Conservation (phyloP, 1,140 invertebrate species). For the Mamestra configurata region DNA sequence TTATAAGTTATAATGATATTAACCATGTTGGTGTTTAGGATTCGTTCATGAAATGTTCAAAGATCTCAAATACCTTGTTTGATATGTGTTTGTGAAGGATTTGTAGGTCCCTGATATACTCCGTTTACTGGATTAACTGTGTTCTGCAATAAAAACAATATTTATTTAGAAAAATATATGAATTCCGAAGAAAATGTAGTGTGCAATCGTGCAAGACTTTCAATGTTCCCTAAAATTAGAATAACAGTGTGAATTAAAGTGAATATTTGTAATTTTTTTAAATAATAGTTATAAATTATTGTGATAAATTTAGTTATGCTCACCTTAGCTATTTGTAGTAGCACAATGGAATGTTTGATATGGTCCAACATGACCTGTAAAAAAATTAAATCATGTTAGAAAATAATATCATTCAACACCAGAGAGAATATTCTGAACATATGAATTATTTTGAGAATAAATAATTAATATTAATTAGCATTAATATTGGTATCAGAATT, state of each 20-base stretch:
- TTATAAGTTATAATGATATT: too few relatives aligned
- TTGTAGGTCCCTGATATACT: conserved; percentile 90
- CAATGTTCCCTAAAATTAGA: background rate
- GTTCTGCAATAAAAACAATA: conserved; percentile 89
- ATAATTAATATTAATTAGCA: too few relatives aligned
- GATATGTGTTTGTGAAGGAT: conserved; percentile 78
- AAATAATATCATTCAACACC: background rate
- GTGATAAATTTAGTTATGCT: background rate
- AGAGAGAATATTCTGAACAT: background rate
- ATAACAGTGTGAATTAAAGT: background rate
- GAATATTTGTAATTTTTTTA: background rate
- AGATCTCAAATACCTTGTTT: conserved; percentile 71
- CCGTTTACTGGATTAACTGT: conserved; percentile 96
- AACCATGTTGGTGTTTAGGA: too few relatives aligned
- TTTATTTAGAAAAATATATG: background rate
- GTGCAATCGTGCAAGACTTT: background rate
- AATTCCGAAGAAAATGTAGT: background rate
- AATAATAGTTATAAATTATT: background rate
- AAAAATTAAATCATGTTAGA: conserved; percentile 38
- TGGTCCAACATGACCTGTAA: conserved; percentile 95
- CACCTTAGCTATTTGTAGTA: conserved; percentile 99
- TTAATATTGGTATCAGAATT: too few relatives aligned
- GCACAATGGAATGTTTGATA: conserved; percentile 98
- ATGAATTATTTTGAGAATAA: too few relatives aligned
- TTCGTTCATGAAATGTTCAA: background rate